Conservation (phyloP, 2,113 vertebrate species). For the Dromiciops gliroides region DNA sequence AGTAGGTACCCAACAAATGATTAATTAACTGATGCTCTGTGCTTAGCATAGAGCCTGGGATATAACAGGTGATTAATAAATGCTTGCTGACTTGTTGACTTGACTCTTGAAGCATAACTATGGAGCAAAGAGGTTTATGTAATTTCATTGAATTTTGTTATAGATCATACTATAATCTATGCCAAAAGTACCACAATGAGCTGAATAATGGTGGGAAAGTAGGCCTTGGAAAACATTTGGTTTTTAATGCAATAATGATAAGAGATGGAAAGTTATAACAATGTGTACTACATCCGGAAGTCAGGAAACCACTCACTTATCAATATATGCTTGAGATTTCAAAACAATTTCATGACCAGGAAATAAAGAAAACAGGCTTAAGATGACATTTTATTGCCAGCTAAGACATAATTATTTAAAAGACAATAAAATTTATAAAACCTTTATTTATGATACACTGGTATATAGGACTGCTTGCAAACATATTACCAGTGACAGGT, state of each 20-base stretch:
- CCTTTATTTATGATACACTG: background rate
- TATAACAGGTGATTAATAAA: background rate
- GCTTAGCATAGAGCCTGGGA: too few species aligned
- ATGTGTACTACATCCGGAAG: slow-evolving; percentile 55
- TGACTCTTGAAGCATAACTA: background rate
- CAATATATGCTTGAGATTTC: slow-evolving; percentile 34
- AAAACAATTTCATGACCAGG: slow-evolving; percentile 41
- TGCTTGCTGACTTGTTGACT: background rate
- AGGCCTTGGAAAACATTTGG: slow-evolving; percentile 29
- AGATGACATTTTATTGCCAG: slow-evolving; percentile 29
- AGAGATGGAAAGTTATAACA: slow-evolving; percentile 41
- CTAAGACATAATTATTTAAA: slow-evolving; percentile 27
- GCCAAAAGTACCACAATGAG: slow-evolving; percentile 52
- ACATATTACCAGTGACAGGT: background rate
- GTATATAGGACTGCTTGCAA: background rate
- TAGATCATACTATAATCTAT: slow-evolving; percentile 4
- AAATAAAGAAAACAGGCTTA: slow-evolving; percentile 58
- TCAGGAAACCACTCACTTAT: slow-evolving; percentile 58
- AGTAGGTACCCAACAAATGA: too few species aligned
- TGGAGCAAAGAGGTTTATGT: too few species aligned
- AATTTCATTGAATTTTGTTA: background rate
- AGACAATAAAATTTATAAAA: background rate
- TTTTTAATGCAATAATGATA: slow-evolving; percentile 31
- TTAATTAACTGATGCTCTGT: too few species aligned
- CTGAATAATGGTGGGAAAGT: slow-evolving; percentile 42